These are phyloP conservation scores for Rhinichthys osculus DNA, from an alignment of 2,797 vertebrate genomes.

Conservation along the genomic window DNA sequence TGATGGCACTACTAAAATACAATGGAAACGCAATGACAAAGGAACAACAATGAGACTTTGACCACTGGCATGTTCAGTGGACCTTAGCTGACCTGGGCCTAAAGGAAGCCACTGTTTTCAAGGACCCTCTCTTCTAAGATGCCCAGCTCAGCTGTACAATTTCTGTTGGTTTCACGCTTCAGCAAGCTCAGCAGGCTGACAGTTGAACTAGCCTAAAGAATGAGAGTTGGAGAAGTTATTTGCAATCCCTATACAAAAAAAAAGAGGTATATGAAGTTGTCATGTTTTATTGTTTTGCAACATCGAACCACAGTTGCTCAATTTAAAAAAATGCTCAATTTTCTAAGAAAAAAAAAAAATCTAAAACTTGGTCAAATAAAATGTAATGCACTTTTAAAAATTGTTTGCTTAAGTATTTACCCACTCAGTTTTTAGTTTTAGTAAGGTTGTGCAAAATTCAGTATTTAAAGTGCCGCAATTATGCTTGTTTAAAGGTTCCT, in stretches of 20 bases:
- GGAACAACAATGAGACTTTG: neutral
- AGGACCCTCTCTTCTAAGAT: conserved; percentile 35
- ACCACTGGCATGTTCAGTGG: conserved; percentile 12
- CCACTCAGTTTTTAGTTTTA: neutral
- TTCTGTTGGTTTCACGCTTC: conserved; percentile 52
- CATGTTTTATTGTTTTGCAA: neutral
- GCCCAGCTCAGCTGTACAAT: conserved; percentile 49
- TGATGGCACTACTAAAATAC: conserved; percentile 23
- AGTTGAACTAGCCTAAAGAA: conserved; percentile 54
- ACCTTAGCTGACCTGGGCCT: conserved; percentile 50
- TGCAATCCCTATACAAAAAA: conserved; percentile 47
- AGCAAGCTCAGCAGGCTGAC: conserved; percentile 50
- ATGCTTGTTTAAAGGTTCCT: too few species aligned
- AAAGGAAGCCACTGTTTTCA: conserved; percentile 40
- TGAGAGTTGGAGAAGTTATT: conserved; percentile 27
- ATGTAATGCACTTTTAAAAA: neutral
- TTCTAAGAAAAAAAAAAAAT: neutral
- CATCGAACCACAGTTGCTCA: neutral
- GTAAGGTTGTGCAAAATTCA: neutral
- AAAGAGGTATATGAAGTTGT: neutral
- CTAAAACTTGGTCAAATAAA: neutral
- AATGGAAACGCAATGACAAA: conserved; percentile 2
- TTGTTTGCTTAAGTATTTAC: neutral
- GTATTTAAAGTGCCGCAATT: neutral
- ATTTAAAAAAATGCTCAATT: too few species aligned